Percentiles rank a stretch among this genome's conserved stretches.
These are phyloP conservation scores for Hylaea fasciaria DNA, from an alignment of 2,888 invertebrate genomes.

Conservation along the genomic window DNA sequence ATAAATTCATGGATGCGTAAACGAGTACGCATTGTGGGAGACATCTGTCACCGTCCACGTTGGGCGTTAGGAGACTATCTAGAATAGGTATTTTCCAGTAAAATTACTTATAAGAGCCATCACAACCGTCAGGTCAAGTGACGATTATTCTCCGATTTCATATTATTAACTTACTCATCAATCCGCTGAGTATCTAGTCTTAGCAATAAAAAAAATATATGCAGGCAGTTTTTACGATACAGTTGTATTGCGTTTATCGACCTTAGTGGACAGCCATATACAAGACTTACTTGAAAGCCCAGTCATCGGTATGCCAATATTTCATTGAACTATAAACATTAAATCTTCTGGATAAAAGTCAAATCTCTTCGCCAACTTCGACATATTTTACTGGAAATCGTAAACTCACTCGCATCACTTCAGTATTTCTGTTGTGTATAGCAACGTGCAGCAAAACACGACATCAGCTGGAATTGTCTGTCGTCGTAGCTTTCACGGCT, in stretches of 20 bases:
- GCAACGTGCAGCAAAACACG: slow-evolving; percentile 31
- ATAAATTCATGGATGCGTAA: slow-evolving; percentile 48
- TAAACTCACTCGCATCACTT: slow-evolving; percentile 13
- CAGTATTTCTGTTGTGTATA: slow-evolving; percentile 38
- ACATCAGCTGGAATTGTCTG: slow-evolving; percentile 45
- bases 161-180: not conserved
- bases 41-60: slow-evolving; percentile 28
- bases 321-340: not conserved
- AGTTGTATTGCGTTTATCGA: no score
- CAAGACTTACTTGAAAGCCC: not conserved
- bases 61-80: slow-evolving; percentile 18
- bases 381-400: slow-evolving; percentile 6
- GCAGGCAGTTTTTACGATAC: no score
- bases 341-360: not conserved
- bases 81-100: slow-evolving; percentile 29
- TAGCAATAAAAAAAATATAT: no score
- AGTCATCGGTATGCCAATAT: not conserved
- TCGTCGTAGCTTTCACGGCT: slow-evolving; percentile 43
- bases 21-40: slow-evolving; percentile 39
- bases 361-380: slow-evolving; percentile 10
- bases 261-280: no score
- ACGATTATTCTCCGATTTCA: not conserved
- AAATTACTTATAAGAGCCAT: slow-evolving; percentile 15
- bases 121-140: slow-evolving; percentile 12
- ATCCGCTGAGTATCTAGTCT: no score